A percentile compares a stretch with the other conserved stretches of the same genome.
phyloP scores from a whole-genome alignment of 2,888 invertebrate genomes.

The Agonopterix arenella region DNA sequence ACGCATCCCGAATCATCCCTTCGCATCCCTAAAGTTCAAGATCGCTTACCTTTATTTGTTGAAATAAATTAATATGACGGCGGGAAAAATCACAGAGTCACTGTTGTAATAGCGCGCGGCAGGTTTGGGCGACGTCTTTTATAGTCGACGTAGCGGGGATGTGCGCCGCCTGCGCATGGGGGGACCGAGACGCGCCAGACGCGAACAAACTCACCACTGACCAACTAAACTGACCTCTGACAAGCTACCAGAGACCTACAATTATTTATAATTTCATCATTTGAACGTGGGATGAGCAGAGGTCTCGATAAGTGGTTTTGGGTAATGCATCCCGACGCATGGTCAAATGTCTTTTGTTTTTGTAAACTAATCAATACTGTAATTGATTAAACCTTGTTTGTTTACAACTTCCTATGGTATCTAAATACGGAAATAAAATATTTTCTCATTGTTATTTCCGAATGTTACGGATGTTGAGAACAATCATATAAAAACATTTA shows the following conservation, averaged over 20 bases:
- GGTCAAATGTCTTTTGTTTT: slow-evolving; percentile 6
- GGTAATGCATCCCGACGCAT: slow-evolving; percentile 5
- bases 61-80: slow-evolving; percentile 57
- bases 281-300: neutral
- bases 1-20: neutral
- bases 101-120: slow-evolving; percentile 75
- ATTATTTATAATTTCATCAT: neutral
- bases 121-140: slow-evolving; percentile 64
- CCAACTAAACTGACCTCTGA: slow-evolving; percentile 30
- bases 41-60: slow-evolving; percentile 64
- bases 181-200: slow-evolving; percentile 23
- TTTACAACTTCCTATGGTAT: slow-evolving; percentile 18
- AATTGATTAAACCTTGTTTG: slow-evolving; percentile 22
- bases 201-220: slow-evolving; percentile 19
- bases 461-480: too few relatives aligned
- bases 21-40: slow-evolving; percentile 32
- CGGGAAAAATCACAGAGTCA: slow-evolving; percentile 72
- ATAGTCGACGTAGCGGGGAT: slow-evolving; percentile 70
- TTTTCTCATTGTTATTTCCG: neutral
- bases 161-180: slow-evolving; percentile 45
- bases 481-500: too few relatives aligned
- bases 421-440: slow-evolving; percentile 11
- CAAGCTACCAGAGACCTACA: slow-evolving; percentile 3
- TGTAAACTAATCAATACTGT: slow-evolving; percentile 6
- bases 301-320: slow-evolving; percentile 5